Conservation (phyloP, 2,113 vertebrate species). For the Sturnira hondurensis region DNA sequence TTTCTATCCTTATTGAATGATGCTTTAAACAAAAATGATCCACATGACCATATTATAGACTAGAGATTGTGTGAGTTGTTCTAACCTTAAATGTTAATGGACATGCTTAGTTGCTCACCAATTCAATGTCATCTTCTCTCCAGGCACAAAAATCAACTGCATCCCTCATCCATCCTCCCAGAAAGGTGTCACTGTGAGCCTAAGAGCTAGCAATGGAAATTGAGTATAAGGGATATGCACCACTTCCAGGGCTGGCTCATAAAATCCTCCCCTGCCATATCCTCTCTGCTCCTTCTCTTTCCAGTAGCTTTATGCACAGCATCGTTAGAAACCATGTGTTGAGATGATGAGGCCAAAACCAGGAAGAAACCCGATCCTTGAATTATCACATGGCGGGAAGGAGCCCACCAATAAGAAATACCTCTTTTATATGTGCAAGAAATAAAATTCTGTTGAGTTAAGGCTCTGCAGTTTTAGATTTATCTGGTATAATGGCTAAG, state of each 20-base stretch:
- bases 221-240: not conserved
- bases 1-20: not conserved
- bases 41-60: not conserved
- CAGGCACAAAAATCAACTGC: not conserved
- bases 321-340: not conserved
- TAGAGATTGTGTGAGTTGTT: not conserved
- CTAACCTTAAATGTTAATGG: not conserved
- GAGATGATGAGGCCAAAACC: not conserved
- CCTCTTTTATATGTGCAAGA: not conserved
- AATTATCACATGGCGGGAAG: not conserved
- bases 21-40: not conserved
- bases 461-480: not conserved
- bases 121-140: not conserved
- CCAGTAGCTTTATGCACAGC: not conserved
- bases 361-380: not conserved
- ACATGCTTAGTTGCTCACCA: not conserved
- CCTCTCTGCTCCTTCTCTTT: not conserved
- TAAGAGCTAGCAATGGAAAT: not conserved
- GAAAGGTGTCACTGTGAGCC: not conserved
- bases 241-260: not conserved
- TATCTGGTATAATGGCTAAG: not conserved
- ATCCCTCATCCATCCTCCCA: not conserved
- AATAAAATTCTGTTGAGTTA: not conserved
- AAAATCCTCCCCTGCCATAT: not conserved
- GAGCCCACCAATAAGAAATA: not conserved